A percentile compares a stretch with the other conserved stretches of the same genome.
These are phyloP conservation scores for Sphaeridia pumilis DNA, from an alignment of 2,888 invertebrate species.

Conservation along the genomic window DNA sequence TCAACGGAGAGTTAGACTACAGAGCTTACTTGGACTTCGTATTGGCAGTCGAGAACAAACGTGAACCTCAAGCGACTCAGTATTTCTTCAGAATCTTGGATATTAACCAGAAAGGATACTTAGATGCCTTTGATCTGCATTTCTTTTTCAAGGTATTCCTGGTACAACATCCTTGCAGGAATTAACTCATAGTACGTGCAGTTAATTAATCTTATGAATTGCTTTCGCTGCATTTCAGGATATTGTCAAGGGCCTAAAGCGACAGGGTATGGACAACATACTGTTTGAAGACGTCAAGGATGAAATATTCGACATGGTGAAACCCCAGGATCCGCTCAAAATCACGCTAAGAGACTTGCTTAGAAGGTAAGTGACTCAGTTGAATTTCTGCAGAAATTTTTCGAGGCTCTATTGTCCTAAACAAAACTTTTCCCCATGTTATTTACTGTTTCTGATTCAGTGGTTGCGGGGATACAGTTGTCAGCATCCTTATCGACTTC, in stretches of 20 bases:
- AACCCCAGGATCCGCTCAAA: slow-evolving; percentile 66
- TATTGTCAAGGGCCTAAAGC: slow-evolving; percentile 79
- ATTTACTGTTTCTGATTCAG: slow-evolving; percentile 47
- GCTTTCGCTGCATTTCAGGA: no score
- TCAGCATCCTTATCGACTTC: slow-evolving; percentile 85
- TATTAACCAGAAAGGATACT: slow-evolving; percentile 71
- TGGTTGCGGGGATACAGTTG: slow-evolving; percentile 85
- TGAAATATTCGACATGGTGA: slow-evolving; percentile 96
- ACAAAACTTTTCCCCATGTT: not conserved
- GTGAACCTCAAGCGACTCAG: slow-evolving; percentile 80
- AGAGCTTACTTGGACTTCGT: slow-evolving; percentile 93
- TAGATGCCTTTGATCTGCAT: slow-evolving; percentile 80
- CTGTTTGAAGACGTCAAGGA: slow-evolving; percentile 90
- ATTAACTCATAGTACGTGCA: no score
- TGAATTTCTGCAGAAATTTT: not conserved
- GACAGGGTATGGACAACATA: slow-evolving; percentile 78
- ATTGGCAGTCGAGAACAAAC: slow-evolving; percentile 78
- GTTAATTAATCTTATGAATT: slow-evolving; percentile 13
- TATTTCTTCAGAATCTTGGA: slow-evolving; percentile 71
- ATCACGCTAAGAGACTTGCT: slow-evolving; percentile 80
- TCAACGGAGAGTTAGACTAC: slow-evolving; percentile 92
- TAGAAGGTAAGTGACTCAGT: slow-evolving; percentile 47
- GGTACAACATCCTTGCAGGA: no score
- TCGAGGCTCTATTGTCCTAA: no score
- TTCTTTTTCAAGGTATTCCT: slow-evolving; percentile 72